phyloP scores from a whole-genome alignment of 1,140 invertebrate genomes.

The Zaprionus africanus region DNA sequence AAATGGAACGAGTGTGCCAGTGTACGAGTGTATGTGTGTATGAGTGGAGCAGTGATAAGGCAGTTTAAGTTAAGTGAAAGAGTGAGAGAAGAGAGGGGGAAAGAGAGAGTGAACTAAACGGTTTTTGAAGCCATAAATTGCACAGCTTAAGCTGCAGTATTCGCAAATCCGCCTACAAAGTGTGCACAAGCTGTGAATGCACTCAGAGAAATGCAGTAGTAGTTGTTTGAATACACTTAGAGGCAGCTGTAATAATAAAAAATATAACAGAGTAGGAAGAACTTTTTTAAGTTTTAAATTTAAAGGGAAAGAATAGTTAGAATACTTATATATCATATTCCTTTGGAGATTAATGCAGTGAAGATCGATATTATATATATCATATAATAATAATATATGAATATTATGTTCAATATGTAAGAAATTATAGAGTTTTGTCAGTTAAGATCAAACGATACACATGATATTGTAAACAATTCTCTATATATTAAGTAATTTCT shows the following conservation, averaged over 20 bases:
- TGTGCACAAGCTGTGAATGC: not conserved
- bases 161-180: conserved; percentile 1
- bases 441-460: too few species aligned
- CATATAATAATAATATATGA: too few species aligned
- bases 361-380: not conserved
- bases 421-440: too few species aligned
- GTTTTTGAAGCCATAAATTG: not conserved
- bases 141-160: not conserved
- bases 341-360: not conserved
- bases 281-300: too few species aligned
- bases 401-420: too few species aligned
- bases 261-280: not conserved
- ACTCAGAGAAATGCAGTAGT: not conserved
- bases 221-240: not conserved
- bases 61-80: conserved; percentile 18
- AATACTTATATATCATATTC: too few species aligned
- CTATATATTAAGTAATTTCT: too few species aligned
- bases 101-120: conserved; percentile 1
- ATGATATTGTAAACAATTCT: too few species aligned
- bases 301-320: too few species aligned
- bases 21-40: conserved; percentile 32
- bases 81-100: not conserved
- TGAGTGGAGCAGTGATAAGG: conserved; percentile 42
- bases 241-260: not conserved
- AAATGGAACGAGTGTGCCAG: conserved; percentile 39